Base-by-base conservation (phyloP, 2,888 invertebrate species). In the Thysanoteuthis rhombus region DNA sequence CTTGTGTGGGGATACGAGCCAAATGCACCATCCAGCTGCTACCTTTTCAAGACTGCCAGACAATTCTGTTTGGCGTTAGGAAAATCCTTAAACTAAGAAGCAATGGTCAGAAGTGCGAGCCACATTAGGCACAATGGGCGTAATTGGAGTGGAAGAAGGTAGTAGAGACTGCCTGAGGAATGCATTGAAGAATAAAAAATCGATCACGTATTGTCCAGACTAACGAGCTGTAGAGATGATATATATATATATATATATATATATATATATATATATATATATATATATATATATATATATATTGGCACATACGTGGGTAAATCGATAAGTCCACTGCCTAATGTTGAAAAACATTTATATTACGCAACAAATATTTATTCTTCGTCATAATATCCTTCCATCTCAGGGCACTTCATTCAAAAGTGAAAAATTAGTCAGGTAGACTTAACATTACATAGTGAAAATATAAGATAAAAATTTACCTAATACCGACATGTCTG, bases 251-350 rank as follows among this genome's bases (percentile, higher is more conserved):
- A 28, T 8, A 58, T 10, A 58, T 32, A 58, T 10, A 58, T 32
- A 58, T 6, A 58, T 32, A 32, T 32, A 32, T 32, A 58, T 10
- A n/a, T n/a, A 75, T 32, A 58, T 32, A 58, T 75, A 75, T 75
- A 75, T 75, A 75, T 75, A 75, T 75, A n/a, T 75, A 75, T 75
- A 75, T 75, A 75, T 75, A 75, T 75, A n/a, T 75, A 75, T 58
- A 28, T 58, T 3, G 22, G 12, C 42, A 42, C 42, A 16, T 42
- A n/a, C n/a, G n/a, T n/a, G n/a, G n/a, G n/a, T n/a, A n/a, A n/a
- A n/a, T n/a, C n/a, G n/a, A n/a, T n/a, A n/a, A n/a, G n/a, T n/a
- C n/a, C n/a, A n/a, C n/a, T n/a, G n/a, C n/a, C n/a, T n/a, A n/a
- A n/a, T n/a, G n/a, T n/a, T n/a, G n/a, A n/a, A n/a, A n/a, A n/a